Conservation (phyloP, 2,888 invertebrate species). For the Ischnura elegans region DNA sequence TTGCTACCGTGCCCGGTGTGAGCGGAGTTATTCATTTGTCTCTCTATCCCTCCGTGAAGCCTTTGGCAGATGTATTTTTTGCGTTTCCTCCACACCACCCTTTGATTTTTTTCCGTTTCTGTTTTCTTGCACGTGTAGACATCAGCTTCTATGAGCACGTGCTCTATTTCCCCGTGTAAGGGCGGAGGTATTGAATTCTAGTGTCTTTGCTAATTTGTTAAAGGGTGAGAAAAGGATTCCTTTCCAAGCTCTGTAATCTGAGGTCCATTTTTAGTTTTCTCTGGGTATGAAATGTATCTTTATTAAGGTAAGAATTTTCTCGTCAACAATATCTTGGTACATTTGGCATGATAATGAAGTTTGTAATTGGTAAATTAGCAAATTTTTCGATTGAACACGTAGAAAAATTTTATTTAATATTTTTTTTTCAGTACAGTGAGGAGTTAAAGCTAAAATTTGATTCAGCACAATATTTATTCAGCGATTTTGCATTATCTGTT, state of each 20-base stretch:
- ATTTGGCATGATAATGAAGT: too few species aligned
- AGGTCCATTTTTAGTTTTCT: neutral
- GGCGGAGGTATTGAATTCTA: neutral
- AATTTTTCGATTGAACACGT: too few species aligned
- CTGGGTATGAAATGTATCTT: neutral
- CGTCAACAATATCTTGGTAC: too few species aligned
- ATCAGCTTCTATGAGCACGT: neutral
- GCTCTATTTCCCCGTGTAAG: neutral
- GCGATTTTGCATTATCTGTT: too few species aligned
- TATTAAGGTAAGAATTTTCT: too few species aligned
- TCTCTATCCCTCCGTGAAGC: neutral
- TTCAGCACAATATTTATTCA: too few species aligned
- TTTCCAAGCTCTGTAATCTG: too few species aligned
- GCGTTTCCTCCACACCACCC: too few species aligned
- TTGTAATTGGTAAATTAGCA: too few species aligned
- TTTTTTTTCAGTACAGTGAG: too few species aligned
- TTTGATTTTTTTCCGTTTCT: neutral
- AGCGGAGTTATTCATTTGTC: neutral
- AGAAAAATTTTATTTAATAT: too few species aligned
- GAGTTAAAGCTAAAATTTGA: too few species aligned
- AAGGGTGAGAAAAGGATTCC: neutral
- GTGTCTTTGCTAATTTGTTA: neutral
- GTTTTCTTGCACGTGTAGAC: neutral
- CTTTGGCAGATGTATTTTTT: neutral
- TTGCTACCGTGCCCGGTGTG: neutral